phyloP scores from a whole-genome alignment of 2,888 invertebrate genomes.

The Dascillus cervinus region DNA sequence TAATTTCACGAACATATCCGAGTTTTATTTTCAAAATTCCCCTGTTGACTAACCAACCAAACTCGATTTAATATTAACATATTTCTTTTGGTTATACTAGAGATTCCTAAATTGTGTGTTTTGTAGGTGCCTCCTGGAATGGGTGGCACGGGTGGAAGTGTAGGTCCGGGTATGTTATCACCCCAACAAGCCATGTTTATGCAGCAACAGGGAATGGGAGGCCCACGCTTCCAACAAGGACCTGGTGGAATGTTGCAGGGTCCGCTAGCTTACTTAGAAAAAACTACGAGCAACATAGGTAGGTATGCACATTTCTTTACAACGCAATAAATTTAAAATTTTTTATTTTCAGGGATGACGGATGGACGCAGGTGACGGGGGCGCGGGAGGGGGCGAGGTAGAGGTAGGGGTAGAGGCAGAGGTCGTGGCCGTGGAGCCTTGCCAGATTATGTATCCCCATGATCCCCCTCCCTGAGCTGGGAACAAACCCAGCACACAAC shows the following conservation, averaged over 20 bases:
- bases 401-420: slow-evolving; percentile 69
- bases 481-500: slow-evolving; percentile 4
- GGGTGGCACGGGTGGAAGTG: slow-evolving; percentile 27
- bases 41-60: no score
- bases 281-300: slow-evolving; percentile 87
- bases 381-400: slow-evolving; percentile 74
- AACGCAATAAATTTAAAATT: slow-evolving; percentile 1
- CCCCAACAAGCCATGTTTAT: slow-evolving; percentile 50
- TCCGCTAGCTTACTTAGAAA: slow-evolving; percentile 79
- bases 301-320: slow-evolving; percentile 12
- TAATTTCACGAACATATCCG: no score
- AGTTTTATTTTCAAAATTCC: neutral
- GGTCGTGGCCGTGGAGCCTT: slow-evolving; percentile 58
- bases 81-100: no score
- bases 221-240: slow-evolving; percentile 47
- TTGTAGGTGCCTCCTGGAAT: slow-evolving; percentile 37
- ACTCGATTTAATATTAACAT: no score
- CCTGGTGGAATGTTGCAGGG: slow-evolving; percentile 63
- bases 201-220: slow-evolving; percentile 44
- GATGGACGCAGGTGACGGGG: slow-evolving; percentile 82
- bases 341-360: slow-evolving; percentile 56
- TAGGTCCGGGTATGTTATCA: slow-evolving; percentile 38
- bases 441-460: slow-evolving; percentile 40
- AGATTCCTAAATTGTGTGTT: no score
- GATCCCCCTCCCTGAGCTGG: slow-evolving; percentile 31